Evolutionary conservation across 2,797 vertebrate species (phyloP), one percentile per base, ranked within the genome.

Genomic region (Dicrostonyx torquatus): DNA sequence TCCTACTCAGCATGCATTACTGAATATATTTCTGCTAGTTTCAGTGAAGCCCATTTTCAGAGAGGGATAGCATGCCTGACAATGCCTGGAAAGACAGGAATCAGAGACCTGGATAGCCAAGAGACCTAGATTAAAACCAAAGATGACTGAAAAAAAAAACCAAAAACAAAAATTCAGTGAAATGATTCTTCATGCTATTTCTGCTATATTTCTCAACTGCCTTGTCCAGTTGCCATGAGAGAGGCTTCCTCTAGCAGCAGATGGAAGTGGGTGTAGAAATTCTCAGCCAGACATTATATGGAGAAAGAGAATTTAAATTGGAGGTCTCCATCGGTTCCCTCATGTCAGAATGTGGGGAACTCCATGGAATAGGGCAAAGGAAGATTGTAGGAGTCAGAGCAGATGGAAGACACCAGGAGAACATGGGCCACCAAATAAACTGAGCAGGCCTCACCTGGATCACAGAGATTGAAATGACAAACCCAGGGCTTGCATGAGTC

Each of bases 401-500:
- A 3, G 53, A 15, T 37, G 13, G 3, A 55, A n/a, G 22, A 37
- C n/a, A 40, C 53, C n/a, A 58, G 53, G n/a, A 80, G 53, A 80
- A 40, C n/a, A 58, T 9, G 77, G 22, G 1, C 53, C 13, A 40
- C n/a, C n/a, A 37, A 26, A 79, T 55, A 24, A 79, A 55, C 34
- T 37, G 31, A 58, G 12, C 11, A 58, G 53, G 12, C 12, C 6
- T 80, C 22, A 40, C 20, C 2, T 58, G n/a, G 12, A 22, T 80
- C 13, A 15, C 6, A 58, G n/a, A 58, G 53, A 26, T 22, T 58
- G n/a, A 58, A 37, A 13, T 40, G 7, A n/a, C n/a, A 80, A 80
- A 6, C 22, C 26, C 10, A n/a, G 1, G 22, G 53, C 13, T 4
- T 40, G 1, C n/a, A 80, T 9, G 0, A 6, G 12, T 80, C 53